Evolutionary conservation across 2,797 vertebrate species (phyloP).

Genomic region (Brachyalestes nurse): DNA sequence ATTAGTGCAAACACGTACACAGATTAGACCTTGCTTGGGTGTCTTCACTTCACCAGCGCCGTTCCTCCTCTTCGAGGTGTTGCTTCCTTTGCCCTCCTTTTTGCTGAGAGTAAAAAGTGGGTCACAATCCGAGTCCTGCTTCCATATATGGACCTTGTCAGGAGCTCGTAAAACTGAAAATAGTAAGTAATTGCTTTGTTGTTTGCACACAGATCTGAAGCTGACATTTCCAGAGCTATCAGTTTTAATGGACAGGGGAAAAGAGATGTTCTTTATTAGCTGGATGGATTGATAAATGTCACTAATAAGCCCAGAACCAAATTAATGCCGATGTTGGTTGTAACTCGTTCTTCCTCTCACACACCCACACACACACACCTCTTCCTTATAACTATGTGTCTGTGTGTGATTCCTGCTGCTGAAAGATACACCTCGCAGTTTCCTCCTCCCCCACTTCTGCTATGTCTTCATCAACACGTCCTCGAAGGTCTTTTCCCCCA

Average conservation of each 20-base stretch:
- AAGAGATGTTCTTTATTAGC: slow-evolving; percentile 3
- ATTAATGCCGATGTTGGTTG: not conserved
- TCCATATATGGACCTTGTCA: not conserved
- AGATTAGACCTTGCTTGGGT: slow-evolving; percentile 38
- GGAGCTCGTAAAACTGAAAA: not conserved
- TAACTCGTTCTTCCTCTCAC: not conserved
- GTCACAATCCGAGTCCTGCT: slow-evolving; percentile 8
- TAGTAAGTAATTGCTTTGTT: not conserved
- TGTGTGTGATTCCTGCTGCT: not conserved
- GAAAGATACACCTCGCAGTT: slow-evolving; percentile 14
- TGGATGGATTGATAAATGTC: slow-evolving; percentile 15
- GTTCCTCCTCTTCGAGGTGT: not conserved
- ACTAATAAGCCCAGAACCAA: not conserved
- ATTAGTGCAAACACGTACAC: slow-evolving; percentile 31
- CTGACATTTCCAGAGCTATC: slow-evolving; percentile 7
- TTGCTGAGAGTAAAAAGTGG: slow-evolving; percentile 31
- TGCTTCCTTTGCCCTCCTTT: slow-evolving; percentile 34
- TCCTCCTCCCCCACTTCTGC: not conserved
- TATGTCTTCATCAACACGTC: slow-evolving; percentile 41
- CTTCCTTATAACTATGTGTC: not conserved
- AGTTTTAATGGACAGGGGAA: not conserved
- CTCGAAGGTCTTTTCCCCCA: slow-evolving; percentile 2
- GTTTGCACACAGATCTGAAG: not conserved
- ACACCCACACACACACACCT: not conserved
- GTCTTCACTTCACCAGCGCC: not conserved